Conservation (phyloP, 2,797 vertebrate genomes). For the Botia almorhae region DNA sequence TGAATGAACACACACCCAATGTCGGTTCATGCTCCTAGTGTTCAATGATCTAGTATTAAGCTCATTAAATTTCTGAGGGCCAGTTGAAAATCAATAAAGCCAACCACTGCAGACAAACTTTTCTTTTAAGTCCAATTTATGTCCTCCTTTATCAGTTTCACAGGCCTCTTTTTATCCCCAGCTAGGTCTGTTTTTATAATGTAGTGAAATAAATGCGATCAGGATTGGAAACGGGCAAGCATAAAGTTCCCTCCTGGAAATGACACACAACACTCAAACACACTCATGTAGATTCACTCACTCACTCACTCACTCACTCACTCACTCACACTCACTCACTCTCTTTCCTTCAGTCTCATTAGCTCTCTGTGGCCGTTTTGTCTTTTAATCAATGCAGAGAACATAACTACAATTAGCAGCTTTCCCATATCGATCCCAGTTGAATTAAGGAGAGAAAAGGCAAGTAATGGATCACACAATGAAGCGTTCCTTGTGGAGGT, state of each 20-base stretch:
- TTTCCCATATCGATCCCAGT: constrained; percentile 49
- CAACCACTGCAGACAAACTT: background rate
- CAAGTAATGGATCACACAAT: background rate
- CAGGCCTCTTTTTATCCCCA: background rate
- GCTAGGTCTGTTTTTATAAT: background rate
- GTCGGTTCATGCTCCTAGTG: background rate
- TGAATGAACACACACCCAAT: background rate
- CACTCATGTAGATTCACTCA: too few relatives aligned
- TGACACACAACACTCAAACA: background rate
- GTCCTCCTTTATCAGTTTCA: constrained; percentile 32
- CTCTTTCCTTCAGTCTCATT: constrained; percentile 33
- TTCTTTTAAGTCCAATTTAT: constrained; percentile 31
- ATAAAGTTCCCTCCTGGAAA: constrained; percentile 4
- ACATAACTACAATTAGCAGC: constrained; percentile 54
- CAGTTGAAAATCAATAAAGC: constrained; percentile 40
- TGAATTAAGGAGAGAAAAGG: constrained; percentile 37
- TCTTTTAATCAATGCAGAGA: constrained; percentile 49
- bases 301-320: background rate
- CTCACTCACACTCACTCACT: background rate
- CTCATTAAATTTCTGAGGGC: constrained; percentile 35
- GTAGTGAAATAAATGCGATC: constrained; percentile 8
- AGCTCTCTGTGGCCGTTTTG: constrained; percentile 40
- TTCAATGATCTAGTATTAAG: constrained; percentile 28
- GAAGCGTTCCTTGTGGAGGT: constrained; percentile 18
- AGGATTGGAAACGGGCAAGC: constrained; percentile 4